Base-by-base conservation (phyloP, 2,888 invertebrate genomes). In the Acrobasis suavella region DNA sequence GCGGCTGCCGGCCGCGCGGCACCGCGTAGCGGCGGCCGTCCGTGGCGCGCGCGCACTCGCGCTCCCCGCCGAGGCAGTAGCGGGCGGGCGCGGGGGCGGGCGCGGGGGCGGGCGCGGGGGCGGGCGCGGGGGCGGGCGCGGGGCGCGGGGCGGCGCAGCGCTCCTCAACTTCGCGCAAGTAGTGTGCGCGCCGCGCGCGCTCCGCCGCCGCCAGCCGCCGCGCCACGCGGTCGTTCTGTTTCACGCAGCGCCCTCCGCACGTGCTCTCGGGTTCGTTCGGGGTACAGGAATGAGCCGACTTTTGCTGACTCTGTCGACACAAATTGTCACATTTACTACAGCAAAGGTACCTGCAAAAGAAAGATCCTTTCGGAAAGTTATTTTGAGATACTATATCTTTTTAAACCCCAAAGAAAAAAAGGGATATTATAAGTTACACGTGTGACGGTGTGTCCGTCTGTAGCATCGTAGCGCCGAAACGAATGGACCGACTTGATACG, bases 11-110 rank as follows among this genome's bases (percentile, higher is more conserved):
- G 14, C 64, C 60, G 46, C 56, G 22, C 50, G 50, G 50, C 50
- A 71, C 67, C 49, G 69, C 62, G 69, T 77, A 78, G 63, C 73
- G 68, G 63, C 72, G 72, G 49, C 80, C 80, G 70, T 80, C 80
- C 42, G 77, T 73, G 65, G 79, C 78, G 65, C 76, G 75, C 42
- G 71, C 66, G 66, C 81, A 77, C 62, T 66, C 69, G 50, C 55
- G 55, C 56, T 56, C 56, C 22, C 2, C 8, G 39, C 56, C 56
- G 56, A 56, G 56, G 42, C 42, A 42, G 56, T 56, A 56, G 16
- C 65, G 58, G 32, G 63, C 65, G 42, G 32, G 55, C 50, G 59
- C 42, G 51, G 49, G 2, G 22, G 22, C 22, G 22, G 62, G 60
- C 6, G 60, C 42, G 16, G 17, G 17, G 38, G 16, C 50, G 64